Evolutionary conservation across 2,113 vertebrate genomes (phyloP), one percentile per base, ranked within the genome.

Genomic region (Indicator indicator): DNA sequence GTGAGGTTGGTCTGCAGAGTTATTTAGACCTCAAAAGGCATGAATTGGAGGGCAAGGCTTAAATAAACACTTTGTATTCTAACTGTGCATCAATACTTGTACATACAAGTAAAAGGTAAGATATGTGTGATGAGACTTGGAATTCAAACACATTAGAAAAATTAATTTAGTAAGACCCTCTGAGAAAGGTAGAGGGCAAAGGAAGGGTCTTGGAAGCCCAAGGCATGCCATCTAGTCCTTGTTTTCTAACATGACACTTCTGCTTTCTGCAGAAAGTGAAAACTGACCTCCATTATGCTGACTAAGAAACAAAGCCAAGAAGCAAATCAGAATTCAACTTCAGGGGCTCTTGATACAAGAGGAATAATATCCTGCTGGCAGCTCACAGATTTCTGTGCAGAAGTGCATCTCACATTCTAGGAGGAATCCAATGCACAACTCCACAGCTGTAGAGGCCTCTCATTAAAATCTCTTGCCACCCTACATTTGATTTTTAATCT

Each of bases 401-500:
- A 52, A 52, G 50, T 52, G 50, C 50, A 52, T 24, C 23, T 52
- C 48, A 23, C 21, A 16, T 11, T 86, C 55, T 62, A 79, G 54
- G 48, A 89, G 26, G 16, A 65, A 64, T 78, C 58, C 54, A 84
- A 16, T 74, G 70, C 62, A 55, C 21, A 44, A 6, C 36, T 89
- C 36, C 38, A 64, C 38, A 89, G 58, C 58, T 18, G 2, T 46
- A 75, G 89, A 91, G 26, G 28, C 28, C 42, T 77, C 32, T 68
- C 7, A 60, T 77, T 80, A 93, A 90, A 79, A 38, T 33, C 42
- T 71, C 38, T 30, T 67, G n/a, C 82, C 54, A 65, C 17, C 12
- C 54, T 84, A 63, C 30, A 58, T 91, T 92, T 90, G 60, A 64
- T 78, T 87, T 86, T 94, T 88, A 90, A 44, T 73, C 26, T 69